Evolutionary conservation across 2,888 invertebrate species (phyloP).

Genomic region (Plemyria rubiginata): DNA sequence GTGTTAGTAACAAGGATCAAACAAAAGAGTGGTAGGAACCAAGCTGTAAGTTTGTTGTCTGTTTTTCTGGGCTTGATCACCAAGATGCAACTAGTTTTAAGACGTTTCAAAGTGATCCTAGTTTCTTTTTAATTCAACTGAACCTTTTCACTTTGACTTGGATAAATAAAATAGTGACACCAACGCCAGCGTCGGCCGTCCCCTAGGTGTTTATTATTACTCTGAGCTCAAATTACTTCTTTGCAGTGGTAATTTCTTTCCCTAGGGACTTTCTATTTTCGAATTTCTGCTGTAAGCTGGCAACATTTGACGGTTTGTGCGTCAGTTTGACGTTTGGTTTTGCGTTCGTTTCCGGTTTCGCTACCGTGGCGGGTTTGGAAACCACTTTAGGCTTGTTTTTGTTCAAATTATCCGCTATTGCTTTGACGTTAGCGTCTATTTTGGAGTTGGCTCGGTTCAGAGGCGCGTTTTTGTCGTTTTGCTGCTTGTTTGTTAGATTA

Average conservation of each 20-base stretch:
- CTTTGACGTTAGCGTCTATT: conserved; percentile 69
- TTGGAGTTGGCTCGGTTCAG: conserved; percentile 67
- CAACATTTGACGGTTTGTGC: conserved; percentile 88
- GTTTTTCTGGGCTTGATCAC: too few relatives aligned
- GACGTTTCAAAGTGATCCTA: too few relatives aligned
- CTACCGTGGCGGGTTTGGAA: conserved; percentile 68
- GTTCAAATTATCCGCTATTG: conserved; percentile 77
- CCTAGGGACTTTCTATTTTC: conserved; percentile 85
- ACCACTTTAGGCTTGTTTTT: conserved; percentile 80
- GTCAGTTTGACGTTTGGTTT: conserved; percentile 77
- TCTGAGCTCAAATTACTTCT: conserved; percentile 54
- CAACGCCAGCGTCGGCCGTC: conserved; percentile 5
- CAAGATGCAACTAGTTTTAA: too few relatives aligned
- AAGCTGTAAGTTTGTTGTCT: too few relatives aligned
- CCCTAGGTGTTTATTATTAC: not conserved
- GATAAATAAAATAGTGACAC: conserved; percentile 2
- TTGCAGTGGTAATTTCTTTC: conserved; percentile 68
- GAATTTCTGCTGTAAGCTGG: conserved; percentile 91
- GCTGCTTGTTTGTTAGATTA: conserved; percentile 56
- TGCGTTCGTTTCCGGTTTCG: conserved; percentile 61
- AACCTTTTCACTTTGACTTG: too few relatives aligned
- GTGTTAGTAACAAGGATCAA: not conserved
- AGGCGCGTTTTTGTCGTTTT: conserved; percentile 62
- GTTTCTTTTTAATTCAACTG: not conserved
- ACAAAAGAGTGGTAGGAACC: too few relatives aligned